Evolutionary conservation across 1,140 invertebrate species (phyloP).

Genomic region (Drosophila kikkawai): DNA sequence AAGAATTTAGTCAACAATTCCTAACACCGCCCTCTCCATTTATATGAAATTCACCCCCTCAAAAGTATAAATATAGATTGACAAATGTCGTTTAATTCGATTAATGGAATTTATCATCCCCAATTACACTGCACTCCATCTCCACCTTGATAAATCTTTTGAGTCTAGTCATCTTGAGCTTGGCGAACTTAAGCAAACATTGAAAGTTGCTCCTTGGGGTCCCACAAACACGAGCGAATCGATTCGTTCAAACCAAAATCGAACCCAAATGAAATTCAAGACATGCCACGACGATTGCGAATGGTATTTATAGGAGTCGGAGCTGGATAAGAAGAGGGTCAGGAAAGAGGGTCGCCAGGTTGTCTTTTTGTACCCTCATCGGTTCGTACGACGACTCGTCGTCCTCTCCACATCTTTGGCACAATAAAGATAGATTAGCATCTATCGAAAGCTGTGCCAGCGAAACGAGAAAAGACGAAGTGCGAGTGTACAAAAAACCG

Average conservation of each 20-base stretch:
- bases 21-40: neutral
- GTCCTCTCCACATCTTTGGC: conserved; percentile 75
- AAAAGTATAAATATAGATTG: conserved; percentile 7
- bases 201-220: conserved; percentile 16
- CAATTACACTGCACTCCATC: neutral
- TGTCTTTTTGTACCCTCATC: conserved; percentile 53
- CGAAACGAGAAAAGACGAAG: conserved; percentile 48
- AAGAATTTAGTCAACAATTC: neutral
- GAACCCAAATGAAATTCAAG: conserved; percentile 65
- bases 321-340: neutral
- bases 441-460: conserved; percentile 73
- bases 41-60: neutral
- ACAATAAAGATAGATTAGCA: conserved; percentile 80
- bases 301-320: conserved; percentile 63
- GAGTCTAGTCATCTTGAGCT: conserved; percentile 7
- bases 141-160: neutral
- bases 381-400: conserved; percentile 54
- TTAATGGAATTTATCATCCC: conserved; percentile 17
- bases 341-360: conserved; percentile 24
- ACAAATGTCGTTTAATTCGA: conserved; percentile 9
- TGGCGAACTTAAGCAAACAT: conserved; percentile 13
- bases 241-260: conserved; percentile 58
- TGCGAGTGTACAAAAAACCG: conserved; percentile 32
- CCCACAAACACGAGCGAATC: conserved; percentile 39
- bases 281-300: conserved; percentile 61